Base-by-base conservation (phyloP, 2,797 vertebrate species). In the Tarsius wallacei region DNA sequence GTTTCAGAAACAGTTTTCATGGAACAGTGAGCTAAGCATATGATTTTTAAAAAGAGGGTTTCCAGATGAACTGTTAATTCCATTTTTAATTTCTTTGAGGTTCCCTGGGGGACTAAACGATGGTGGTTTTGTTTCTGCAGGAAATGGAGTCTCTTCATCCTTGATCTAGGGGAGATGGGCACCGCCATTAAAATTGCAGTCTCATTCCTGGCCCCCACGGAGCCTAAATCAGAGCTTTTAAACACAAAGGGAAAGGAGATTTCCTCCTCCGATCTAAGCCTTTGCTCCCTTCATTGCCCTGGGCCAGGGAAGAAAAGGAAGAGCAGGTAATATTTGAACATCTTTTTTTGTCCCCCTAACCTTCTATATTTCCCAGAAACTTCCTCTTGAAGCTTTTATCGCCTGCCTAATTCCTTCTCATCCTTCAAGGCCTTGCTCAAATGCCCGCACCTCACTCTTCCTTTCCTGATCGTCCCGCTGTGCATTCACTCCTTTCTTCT, bases 21-120 rank as follows among this genome's bases (percentile, higher is more conserved):
- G 97, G 95, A 97, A 97, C 77, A 95, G 82, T 95, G 96, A 98
- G 85, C 94, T 98, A 97, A 97, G 97, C 94, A 82, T 96, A 97
- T 96, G 96, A 94, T 98, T 97, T 96, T 97, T 96, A 91, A 97
- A 98, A 96, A 90, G 91, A 96, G 31, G 33, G 63, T 93, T 98
- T 98, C 90, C 97, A 97, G 97, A 97, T 95, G 97, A 98, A 97
- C 96, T 94, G 93, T 93, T 98, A 96, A 98, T 97, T 98, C 93
- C 97, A 90, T 96, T 97, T 98, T 96, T 98, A 98, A 98, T 98
- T 98, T 97, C 95, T 95, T 53, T 93, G 93, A 91, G 68, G 57
- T 96, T 94, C 97, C 97, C 97, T 59, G 81, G 77, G 95, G 97
- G 84, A 80, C 70, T 63, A 87, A 90, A 51, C 17, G 84, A 93